These are phyloP conservation scores for Gymnosoma rotundatum DNA, from an alignment of 2,888 invertebrate species.

Conservation along the genomic window DNA sequence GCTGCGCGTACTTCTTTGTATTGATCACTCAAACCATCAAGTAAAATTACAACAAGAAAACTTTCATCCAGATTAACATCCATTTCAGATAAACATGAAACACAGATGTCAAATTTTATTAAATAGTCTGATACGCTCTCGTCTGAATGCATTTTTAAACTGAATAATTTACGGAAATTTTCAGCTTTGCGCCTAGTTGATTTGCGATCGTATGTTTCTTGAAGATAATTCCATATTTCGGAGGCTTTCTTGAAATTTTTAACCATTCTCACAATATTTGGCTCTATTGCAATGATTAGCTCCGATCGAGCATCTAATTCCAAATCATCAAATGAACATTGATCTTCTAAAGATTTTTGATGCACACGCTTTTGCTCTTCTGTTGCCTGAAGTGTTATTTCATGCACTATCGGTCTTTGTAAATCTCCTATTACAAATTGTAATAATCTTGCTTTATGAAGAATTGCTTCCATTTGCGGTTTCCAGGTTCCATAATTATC, in stretches of 20 bases:
- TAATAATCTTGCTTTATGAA: conserved; percentile 20
- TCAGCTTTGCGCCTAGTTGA: conserved; percentile 36
- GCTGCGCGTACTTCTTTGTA: conserved; percentile 34
- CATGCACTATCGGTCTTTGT: background rate
- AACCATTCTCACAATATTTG: conserved; percentile 37
- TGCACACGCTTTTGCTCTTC: conserved; percentile 9
- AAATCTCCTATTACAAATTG: conserved; percentile 8
- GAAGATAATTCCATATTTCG: conserved; percentile 40
- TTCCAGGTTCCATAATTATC: conserved; percentile 21
- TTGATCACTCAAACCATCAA: conserved; percentile 24
- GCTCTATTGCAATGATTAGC: conserved; percentile 24
- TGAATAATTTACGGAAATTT: conserved; percentile 40
- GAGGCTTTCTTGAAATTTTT: conserved; percentile 16
- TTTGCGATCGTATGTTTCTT: conserved; percentile 37
- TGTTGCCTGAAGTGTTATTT: background rate
- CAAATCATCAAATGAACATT: conserved; percentile 8
- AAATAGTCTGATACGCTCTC: conserved; percentile 6
- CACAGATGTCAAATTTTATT: conserved; percentile 35
- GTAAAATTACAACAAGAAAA: conserved; percentile 27
- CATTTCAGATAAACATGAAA: conserved; percentile 38
- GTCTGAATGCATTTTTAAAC: conserved; percentile 29
- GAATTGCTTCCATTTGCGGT: conserved; percentile 34
- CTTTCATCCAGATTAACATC: conserved; percentile 35
- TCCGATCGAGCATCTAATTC: conserved; percentile 38
- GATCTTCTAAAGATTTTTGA: conserved; percentile 27